These are phyloP conservation scores for Calypte anna DNA, from an alignment of 2,113 vertebrate genomes.

Conservation along the genomic window DNA sequence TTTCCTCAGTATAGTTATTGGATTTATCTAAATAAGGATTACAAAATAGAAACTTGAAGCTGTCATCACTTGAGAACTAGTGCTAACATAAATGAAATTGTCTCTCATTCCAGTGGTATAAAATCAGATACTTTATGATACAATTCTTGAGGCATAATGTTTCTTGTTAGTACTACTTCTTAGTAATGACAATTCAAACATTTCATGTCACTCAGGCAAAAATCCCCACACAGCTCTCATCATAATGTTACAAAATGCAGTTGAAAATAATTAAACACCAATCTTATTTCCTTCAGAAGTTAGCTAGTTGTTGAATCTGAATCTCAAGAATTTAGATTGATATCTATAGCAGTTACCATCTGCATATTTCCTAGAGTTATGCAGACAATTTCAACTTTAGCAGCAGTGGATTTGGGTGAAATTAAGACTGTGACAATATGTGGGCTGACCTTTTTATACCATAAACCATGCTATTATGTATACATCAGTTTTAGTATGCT, in stretches of 20 bases:
- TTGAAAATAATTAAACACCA: neutral
- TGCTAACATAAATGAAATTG: neutral
- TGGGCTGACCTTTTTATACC: neutral
- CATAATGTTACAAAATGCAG: neutral
- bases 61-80: neutral
- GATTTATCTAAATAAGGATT: neutral
- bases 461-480: neutral
- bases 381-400: neutral
- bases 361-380: neutral
- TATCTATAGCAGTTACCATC: neutral
- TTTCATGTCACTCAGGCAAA: neutral
- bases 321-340: neutral
- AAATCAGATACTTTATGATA: neutral
- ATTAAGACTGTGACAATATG: neutral
- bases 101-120: neutral
- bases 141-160: neutral
- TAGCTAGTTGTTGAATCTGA: neutral
- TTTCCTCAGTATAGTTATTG: neutral
- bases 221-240: neutral
- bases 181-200: neutral
- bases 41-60: neutral
- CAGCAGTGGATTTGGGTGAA: neutral
- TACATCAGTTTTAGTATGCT: neutral
- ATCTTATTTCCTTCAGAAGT: neutral
- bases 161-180: neutral